A percentile compares a stretch with the other conserved stretches of the same genome.
phyloP scores from a whole-genome alignment of 1,140 invertebrate genomes.

The Acromyrmex heyeri region DNA sequence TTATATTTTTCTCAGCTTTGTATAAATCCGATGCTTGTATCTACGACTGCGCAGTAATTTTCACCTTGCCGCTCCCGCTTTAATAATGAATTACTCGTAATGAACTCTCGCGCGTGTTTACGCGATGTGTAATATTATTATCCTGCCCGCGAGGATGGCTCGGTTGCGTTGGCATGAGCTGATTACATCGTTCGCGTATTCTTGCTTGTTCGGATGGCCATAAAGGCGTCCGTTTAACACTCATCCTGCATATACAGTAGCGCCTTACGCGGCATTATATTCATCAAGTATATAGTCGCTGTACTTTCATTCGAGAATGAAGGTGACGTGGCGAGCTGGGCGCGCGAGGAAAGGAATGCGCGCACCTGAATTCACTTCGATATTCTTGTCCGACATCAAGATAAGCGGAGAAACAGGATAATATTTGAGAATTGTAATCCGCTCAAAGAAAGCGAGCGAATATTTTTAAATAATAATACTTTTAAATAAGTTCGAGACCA shows the following conservation, averaged over 20 bases:
- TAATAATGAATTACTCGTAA: slow-evolving; percentile 52
- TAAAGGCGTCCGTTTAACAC: slow-evolving; percentile 1
- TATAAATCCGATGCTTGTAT: neutral
- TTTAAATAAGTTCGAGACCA: neutral
- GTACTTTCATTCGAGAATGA: slow-evolving; percentile 66
- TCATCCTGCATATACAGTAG: slow-evolving; percentile 55
- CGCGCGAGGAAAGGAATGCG: slow-evolving; percentile 46
- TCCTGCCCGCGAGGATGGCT: slow-evolving; percentile 15
- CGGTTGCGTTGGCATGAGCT: slow-evolving; percentile 34
- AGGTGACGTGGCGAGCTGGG: slow-evolving; percentile 60
- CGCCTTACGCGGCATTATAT: slow-evolving; percentile 45
- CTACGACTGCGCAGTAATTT: slow-evolving; percentile 17
- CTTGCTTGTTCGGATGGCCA: slow-evolving; percentile 11
- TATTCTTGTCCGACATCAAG: neutral
- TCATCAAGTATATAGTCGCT: slow-evolving; percentile 60
- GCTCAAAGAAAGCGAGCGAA: neutral
- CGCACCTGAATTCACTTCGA: slow-evolving; percentile 1
- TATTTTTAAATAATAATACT: neutral
- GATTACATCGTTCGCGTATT: slow-evolving; percentile 41
- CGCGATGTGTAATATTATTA: neutral
- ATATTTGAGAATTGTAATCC: neutral
- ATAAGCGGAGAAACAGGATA: neutral
- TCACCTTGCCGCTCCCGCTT: slow-evolving; percentile 7
- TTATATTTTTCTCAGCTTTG: neutral
- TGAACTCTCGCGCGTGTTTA: slow-evolving; percentile 15